Evolutionary conservation across 2,888 invertebrate species (phyloP), one percentile per base, ranked within the genome.

Genomic region (Allygus modestus): DNA sequence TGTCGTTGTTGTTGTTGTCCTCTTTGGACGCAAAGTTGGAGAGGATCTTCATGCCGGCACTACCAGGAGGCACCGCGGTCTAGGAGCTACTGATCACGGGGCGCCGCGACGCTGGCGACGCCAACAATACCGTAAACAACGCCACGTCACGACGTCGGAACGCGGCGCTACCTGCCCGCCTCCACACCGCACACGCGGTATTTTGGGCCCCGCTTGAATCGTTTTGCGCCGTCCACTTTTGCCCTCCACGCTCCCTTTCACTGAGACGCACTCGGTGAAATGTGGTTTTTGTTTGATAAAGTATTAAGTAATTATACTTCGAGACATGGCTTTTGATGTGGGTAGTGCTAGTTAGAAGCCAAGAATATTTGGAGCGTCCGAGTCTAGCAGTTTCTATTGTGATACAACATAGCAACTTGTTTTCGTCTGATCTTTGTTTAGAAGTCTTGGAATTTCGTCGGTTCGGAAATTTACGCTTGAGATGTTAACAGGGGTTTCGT

Each of bases 11-110:
- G 73, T 77, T 33, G 28, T 46, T 46, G 51, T 31, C 77, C 51
- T 77, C 77, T 33, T 77, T 77, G 54, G 46, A 26, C 23, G 77
- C 51, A 28, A 77, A 77, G 77, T 77, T 77, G 51, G 28, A 23
- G 28, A 77, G 51, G 11, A 77, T 77, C 77, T 77, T 77, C 77
- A 77, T 77, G 51, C n/a, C n/a, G n/a, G 9, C 37, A 37, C 37
- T 37, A 2, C 71, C 28, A 37, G 11, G 9, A 65, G 15, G 23
- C 1, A 1, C 26, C 9, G 61, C 11, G 26, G 71, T 71, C 20
- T 17, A n/a, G n/a, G 33, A 71, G 71, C 71, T 31, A 75, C 75
- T 43, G 37, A 17, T 5, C 28, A 2, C n/a, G 71, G 5, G 33
- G 31, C 31, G 33, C 33, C 15, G 31, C n/a, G 20, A 73, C 41